Evolutionary conservation across 1,140 invertebrate species (phyloP).

Genomic region (Panagrolaimus sp.): DNA sequence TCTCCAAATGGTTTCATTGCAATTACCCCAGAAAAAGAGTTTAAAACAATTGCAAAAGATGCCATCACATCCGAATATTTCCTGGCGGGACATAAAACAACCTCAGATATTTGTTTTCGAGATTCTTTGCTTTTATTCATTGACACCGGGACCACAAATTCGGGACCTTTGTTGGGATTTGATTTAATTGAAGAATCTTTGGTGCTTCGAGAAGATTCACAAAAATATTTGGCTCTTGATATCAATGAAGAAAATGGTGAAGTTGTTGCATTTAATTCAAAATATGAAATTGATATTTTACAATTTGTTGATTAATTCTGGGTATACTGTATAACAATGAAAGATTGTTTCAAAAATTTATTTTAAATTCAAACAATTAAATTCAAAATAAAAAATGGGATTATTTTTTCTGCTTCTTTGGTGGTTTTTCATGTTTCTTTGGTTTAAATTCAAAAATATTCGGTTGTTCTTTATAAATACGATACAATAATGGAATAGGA

Average conservation of each 20-base stretch:
- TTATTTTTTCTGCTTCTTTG: too few species aligned
- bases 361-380: too few species aligned
- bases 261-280: not conserved
- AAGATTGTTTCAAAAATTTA: too few species aligned
- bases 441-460: not conserved
- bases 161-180: not conserved
- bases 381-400: too few species aligned
- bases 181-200: not conserved
- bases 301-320: not conserved
- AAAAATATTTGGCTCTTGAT: not conserved
- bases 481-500: not conserved
- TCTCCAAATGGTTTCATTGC: conserved; percentile 1
- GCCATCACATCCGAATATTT: conserved; percentile 1
- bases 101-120: not conserved
- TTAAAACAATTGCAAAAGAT: conserved; percentile 1
- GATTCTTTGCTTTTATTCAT: conserved; percentile 5
- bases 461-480: not conserved
- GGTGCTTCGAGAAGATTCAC: not conserved
- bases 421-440: too few species aligned
- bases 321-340: too few species aligned
- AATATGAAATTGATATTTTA: not conserved
- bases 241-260: not conserved
- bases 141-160: not conserved
- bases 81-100: not conserved
- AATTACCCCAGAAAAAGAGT: conserved; percentile 12